Evolutionary conservation across 2,797 vertebrate genomes (phyloP).

Genomic region (Hippopotamyrus pictus): DNA sequence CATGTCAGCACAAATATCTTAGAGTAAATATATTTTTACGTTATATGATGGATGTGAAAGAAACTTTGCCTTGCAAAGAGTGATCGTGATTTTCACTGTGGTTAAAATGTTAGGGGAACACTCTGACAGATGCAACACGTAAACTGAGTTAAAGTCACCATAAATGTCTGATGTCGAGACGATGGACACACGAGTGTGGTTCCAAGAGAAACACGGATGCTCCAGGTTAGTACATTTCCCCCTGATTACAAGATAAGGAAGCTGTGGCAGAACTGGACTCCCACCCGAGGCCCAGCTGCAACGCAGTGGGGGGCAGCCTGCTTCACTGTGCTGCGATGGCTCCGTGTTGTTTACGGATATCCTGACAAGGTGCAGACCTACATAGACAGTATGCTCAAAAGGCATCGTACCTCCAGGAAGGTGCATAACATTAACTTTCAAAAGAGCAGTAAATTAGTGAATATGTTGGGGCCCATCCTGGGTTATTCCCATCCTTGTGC

Average conservation of each 20-base stretch:
- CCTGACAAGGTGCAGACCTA: conserved; percentile 54
- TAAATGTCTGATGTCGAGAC: neutral
- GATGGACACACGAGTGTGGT: neutral
- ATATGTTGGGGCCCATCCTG: neutral
- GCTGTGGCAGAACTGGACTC: conserved; percentile 47
- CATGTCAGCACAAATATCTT: neutral
- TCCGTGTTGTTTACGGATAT: conserved; percentile 48
- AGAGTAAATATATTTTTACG: neutral
- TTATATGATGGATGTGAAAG: neutral
- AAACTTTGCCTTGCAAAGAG: neutral
- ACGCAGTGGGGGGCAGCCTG: conserved; percentile 28
- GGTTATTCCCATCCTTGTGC: neutral
- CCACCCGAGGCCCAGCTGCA: conserved; percentile 48
- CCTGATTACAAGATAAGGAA: conserved; percentile 43
- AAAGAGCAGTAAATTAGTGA: neutral
- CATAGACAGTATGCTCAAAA: conserved; percentile 50
- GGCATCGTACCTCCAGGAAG: conserved; percentile 43
- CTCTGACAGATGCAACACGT: neutral
- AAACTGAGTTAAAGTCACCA: neutral
- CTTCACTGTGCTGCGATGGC: conserved; percentile 47
- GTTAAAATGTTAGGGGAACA: neutral
- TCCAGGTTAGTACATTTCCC: neutral
- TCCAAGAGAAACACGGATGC: neutral
- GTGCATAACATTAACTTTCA: conserved; percentile 25
- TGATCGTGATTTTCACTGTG: neutral